Evolutionary conservation across 2,113 vertebrate genomes (phyloP).

Genomic region (Tenrec ecaudatus): DNA sequence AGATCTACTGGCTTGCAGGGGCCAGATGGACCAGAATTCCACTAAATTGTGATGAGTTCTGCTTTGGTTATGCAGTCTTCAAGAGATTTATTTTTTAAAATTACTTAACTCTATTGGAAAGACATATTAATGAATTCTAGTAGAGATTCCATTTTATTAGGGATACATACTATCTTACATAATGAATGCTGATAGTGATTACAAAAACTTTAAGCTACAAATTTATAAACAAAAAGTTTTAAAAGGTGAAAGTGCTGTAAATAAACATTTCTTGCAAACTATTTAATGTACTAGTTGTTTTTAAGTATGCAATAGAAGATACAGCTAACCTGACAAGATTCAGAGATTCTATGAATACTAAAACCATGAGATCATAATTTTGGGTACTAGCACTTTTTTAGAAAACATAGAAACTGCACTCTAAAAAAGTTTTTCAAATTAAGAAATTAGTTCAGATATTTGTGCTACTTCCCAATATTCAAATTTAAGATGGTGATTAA

Average conservation of each 20-base stretch:
- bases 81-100: slow-evolving; percentile 10
- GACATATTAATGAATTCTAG: background rate
- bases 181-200: background rate
- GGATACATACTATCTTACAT: background rate
- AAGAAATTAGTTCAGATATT: background rate
- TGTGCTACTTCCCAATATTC: background rate
- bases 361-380: background rate
- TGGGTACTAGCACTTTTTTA: background rate
- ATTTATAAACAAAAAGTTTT: background rate
- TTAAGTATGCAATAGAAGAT: background rate
- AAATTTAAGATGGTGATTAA: slow-evolving; percentile 1
- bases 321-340: background rate
- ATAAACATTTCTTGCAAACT: background rate
- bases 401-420: too few species aligned
- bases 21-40: background rate
- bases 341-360: background rate
- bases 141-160: background rate
- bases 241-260: background rate
- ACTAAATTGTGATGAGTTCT: background rate
- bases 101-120: background rate
- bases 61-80: background rate
- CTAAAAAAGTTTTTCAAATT: background rate
- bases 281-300: too few species aligned
- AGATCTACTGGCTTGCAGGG: background rate
- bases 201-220: background rate